Conservation (phyloP, 37 sponge, comb jelly and placozoan species). For the Mnemiopsis leidyi region DNA sequence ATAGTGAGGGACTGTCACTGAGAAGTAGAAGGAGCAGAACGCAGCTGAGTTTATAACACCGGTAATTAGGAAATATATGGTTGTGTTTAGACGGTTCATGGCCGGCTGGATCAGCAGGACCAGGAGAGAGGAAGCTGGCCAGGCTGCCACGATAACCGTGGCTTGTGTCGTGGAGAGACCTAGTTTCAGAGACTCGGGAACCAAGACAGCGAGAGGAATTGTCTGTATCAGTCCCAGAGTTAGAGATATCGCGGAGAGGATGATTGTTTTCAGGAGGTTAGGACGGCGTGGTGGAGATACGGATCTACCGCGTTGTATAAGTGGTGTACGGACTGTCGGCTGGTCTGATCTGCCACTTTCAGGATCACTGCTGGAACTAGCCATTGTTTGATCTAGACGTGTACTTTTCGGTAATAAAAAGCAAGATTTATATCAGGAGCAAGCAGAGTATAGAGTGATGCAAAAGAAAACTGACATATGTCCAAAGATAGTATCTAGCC, state of each 20-base stretch:
- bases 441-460: no score
- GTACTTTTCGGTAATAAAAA: no score
- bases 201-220: neutral
- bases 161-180: neutral
- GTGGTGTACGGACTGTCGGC: neutral
- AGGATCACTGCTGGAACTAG: neutral
- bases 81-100: neutral
- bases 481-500: no score
- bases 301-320: neutral
- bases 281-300: neutral
- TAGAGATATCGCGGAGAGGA: neutral
- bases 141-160: neutral
- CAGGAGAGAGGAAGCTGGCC: slow-evolving; percentile 2
- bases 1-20: neutral
- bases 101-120: neutral
- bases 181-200: neutral
- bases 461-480: no score
- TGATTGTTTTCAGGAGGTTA: neutral
- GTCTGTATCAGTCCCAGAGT: neutral
- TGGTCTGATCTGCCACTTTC: no score
- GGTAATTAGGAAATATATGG: neutral
- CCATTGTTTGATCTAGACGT: neutral
- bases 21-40: neutral
- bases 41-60: neutral
- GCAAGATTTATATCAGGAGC: no score